A percentile compares a stretch with the other conserved stretches of the same genome.
These are phyloP conservation scores for Idaea aversata DNA, from an alignment of 2,888 invertebrate genomes.

Conservation along the genomic window DNA sequence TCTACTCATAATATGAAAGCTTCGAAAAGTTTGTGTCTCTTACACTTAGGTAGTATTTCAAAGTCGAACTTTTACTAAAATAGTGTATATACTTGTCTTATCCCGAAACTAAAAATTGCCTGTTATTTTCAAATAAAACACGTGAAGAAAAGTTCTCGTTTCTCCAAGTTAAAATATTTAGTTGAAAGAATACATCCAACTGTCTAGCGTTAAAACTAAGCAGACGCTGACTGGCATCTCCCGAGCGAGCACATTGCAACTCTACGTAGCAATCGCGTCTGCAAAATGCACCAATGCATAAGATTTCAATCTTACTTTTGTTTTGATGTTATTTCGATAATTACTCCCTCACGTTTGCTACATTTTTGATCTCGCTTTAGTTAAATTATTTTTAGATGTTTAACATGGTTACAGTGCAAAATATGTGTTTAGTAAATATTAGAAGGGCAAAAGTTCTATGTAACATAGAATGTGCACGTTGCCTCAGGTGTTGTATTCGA, in stretches of 20 bases:
- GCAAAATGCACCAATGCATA: slow-evolving; percentile 77
- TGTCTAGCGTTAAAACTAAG: slow-evolving; percentile 61
- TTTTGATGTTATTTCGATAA: slow-evolving; percentile 33
- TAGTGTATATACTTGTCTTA: background rate
- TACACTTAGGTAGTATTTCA: background rate
- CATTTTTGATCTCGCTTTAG: background rate
- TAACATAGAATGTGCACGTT: slow-evolving; percentile 35
- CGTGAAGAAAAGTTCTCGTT: background rate
- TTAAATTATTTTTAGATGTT: background rate
- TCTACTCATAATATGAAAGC: slow-evolving; percentile 19
- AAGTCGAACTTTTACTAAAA: background rate
- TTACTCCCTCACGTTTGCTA: slow-evolving; percentile 29
- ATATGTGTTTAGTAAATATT: background rate
- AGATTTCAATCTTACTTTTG: slow-evolving; percentile 72
- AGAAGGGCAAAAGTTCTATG: background rate
- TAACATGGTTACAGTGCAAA: slow-evolving; percentile 11
- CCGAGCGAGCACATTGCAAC: slow-evolving; percentile 59
- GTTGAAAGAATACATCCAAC: slow-evolving; percentile 31
- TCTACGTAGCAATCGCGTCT: slow-evolving; percentile 68
- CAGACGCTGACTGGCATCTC: slow-evolving; percentile 75
- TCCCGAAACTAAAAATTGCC: background rate
- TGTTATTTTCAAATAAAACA: background rate
- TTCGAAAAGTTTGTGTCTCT: background rate
- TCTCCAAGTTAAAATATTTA: background rate
- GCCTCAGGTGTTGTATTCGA: slow-evolving; percentile 68